These are phyloP conservation scores for Anarrhichthys ocellatus DNA, from an alignment of 2,113 vertebrate genomes.

Conservation along the genomic window DNA sequence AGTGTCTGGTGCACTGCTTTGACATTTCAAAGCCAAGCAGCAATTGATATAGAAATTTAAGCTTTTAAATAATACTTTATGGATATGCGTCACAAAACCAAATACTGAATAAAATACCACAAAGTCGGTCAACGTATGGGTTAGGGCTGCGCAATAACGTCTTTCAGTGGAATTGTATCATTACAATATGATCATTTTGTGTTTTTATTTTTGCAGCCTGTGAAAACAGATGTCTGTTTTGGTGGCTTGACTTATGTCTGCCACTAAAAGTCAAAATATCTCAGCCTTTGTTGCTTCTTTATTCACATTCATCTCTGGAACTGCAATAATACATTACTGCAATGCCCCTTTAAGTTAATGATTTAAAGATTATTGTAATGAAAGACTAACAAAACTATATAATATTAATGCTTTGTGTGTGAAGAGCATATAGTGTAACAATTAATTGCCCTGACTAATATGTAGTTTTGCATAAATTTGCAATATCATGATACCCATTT, in stretches of 20 bases:
- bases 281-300: not conserved
- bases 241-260: not conserved
- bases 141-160: slow-evolving; percentile 1
- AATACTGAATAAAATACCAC: not conserved
- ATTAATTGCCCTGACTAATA: not conserved
- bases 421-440: not conserved
- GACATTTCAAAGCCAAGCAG: slow-evolving; percentile 64
- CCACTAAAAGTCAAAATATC: not conserved
- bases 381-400: not conserved
- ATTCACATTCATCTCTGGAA: not conserved
- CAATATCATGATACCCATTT: not conserved
- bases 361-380: not conserved
- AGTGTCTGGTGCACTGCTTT: slow-evolving; percentile 64
- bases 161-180: not conserved
- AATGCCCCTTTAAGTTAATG: not conserved
- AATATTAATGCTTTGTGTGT: not conserved
- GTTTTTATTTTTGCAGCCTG: not conserved
- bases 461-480: not conserved
- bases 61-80: not conserved
- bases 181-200: not conserved
- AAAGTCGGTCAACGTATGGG: not conserved
- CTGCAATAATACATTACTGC: not conserved
- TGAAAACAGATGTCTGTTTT: not conserved
- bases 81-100: slow-evolving; percentile 19
- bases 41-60: slow-evolving; percentile 47